Evolutionary conservation across 23 tunicate genomes (phyloP), one percentile per base, ranked within the genome.

Genomic region (Clavelina lepadiformis): DNA sequence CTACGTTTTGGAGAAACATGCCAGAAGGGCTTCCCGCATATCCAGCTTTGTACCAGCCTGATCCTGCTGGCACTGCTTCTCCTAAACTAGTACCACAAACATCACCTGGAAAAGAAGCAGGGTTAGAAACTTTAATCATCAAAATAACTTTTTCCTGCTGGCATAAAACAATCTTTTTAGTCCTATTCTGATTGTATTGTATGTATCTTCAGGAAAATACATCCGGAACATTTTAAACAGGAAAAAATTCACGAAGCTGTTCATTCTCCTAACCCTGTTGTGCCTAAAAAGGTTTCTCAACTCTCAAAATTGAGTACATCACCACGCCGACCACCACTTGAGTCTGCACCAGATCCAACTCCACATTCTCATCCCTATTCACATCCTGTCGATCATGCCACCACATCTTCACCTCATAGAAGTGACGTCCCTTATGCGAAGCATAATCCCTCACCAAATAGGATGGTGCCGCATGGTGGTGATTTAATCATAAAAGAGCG

Each of bases 1-100:
- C 76, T 11, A 4, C 46, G 1, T 72, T 27, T 32, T 28, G 68
- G 8, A 29, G 41, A 2, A 72, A 72, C 5, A 31, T 38, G 1
- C 35, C 31, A 1, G 68, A 46, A 28, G 75, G 47, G 33, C 6
- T 58, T 1, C 35, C 57, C 5, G 78, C 38, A 28, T 59, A 55
- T 20, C 56, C 51, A 28, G 67, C 67, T 3, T 57, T 58, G 21
- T 38, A 24, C 38, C 56, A 68, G 3, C 68, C 67, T n/a, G 78
- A 59, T 20, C 33, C 51, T 35, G 20, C 38, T 3, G 37, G 67
- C 32, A 59, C 31, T 27, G 23, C 76, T 3, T 71, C 76, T 13
- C 67, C 67, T 6, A 58, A 36, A 7, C 33, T 51, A 35, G 50
- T 38, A 5, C 35, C 57, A 5, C 56, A 44, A 28, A 26, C 57